Percentiles rank a stretch among this genome's conserved stretches.
phyloP scores from a whole-genome alignment of 2,797 vertebrate species.

The Melanotaenia nigrans region DNA sequence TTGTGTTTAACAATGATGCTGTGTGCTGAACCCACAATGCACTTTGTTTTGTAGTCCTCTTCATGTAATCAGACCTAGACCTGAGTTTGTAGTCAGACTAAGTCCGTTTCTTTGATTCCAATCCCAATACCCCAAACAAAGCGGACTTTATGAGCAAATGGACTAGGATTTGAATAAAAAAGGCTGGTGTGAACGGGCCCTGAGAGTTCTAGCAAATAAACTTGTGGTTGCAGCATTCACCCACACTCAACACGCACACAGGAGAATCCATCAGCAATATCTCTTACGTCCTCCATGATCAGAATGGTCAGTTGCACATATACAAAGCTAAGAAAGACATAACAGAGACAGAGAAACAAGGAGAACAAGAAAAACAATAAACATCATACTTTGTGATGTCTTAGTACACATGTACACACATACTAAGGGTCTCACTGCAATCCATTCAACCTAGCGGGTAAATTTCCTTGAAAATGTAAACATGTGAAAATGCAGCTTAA shows the following conservation, averaged over 20 bases:
- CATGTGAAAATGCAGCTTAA: slow-evolving; percentile 9
- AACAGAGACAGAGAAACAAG: slow-evolving; percentile 26
- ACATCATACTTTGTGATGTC: not conserved
- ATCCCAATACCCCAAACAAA: too few species aligned
- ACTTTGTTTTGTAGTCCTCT: too few species aligned
- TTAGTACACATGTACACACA: not conserved
- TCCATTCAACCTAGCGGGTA: slow-evolving; percentile 9
- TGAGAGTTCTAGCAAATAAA: slow-evolving; percentile 20
- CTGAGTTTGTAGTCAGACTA: too few species aligned
- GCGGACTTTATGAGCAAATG: too few species aligned
- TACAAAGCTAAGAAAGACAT: slow-evolving; percentile 16
- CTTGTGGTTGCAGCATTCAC: slow-evolving; percentile 38
- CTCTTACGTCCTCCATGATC: slow-evolving; percentile 31
- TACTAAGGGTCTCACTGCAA: slow-evolving; percentile 4
- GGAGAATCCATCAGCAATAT: slow-evolving; percentile 25
- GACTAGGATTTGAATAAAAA: too few species aligned
- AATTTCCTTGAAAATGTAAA: not conserved
- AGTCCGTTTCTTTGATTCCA: too few species aligned
- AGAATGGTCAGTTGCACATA: slow-evolving; percentile 30
- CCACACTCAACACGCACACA: slow-evolving; percentile 13
- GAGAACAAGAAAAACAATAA: not conserved
- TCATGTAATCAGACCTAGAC: too few species aligned
- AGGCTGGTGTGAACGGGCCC: too few species aligned
- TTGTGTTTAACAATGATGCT: too few species aligned
- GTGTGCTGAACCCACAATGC: too few species aligned